Evolutionary conservation across 2,113 vertebrate species (phyloP).

Genomic region (Strix uralensis): DNA sequence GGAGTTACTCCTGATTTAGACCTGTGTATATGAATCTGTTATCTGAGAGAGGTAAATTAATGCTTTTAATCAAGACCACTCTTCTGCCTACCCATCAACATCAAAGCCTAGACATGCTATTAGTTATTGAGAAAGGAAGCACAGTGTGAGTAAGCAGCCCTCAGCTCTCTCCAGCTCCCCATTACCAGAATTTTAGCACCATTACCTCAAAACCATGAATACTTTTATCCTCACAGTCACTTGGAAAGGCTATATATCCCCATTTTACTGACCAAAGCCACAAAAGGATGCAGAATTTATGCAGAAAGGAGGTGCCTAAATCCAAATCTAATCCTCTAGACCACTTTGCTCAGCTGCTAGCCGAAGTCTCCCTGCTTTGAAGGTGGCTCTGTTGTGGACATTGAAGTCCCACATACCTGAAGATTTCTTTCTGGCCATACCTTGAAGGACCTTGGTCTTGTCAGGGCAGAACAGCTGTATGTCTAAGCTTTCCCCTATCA

Average conservation of each 20-base stretch:
- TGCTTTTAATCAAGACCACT: constrained; percentile 67
- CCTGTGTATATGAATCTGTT: constrained; percentile 54
- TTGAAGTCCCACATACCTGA: background rate
- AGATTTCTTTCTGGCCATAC: background rate
- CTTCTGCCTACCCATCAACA: constrained; percentile 60
- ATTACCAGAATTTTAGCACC: constrained; percentile 65
- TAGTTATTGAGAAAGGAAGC: constrained; percentile 52
- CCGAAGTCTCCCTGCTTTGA: background rate
- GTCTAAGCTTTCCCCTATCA: background rate
- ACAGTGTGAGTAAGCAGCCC: constrained; percentile 43
- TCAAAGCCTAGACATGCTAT: constrained; percentile 60
- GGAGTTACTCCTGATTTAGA: constrained; percentile 46
- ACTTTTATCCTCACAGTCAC: constrained; percentile 56
- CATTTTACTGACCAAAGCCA: constrained; percentile 33
- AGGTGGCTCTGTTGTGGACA: background rate
- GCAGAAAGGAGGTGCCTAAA: background rate
- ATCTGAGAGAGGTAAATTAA: constrained; percentile 53
- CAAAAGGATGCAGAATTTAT: background rate
- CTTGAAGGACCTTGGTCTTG: background rate
- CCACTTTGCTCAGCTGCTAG: background rate
- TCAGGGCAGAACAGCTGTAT: background rate
- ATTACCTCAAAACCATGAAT: constrained; percentile 58
- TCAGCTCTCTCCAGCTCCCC: constrained; percentile 36
- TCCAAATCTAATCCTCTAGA: background rate
- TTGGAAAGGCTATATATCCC: constrained; percentile 1